Base-by-base conservation (phyloP, 2,888 invertebrate genomes). In the Drosophila mimetica region DNA sequence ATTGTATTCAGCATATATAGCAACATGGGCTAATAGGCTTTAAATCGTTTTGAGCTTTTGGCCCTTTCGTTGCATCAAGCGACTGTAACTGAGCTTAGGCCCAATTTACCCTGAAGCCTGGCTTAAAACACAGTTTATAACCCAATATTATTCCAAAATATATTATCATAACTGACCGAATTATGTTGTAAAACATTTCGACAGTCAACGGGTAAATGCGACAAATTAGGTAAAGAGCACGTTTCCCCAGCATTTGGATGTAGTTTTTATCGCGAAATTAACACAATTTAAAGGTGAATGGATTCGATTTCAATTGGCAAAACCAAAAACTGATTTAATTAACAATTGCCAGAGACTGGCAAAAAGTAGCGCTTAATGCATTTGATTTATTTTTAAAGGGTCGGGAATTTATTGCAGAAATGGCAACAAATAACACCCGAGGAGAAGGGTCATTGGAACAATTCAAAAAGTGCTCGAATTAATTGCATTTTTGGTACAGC, bases 391-490 rank as follows among this genome's bases (percentile, higher is more conserved):
- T 63, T 37, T 72, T 63, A 54, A 71, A 72, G 59, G 72, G 59
- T 13, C 16, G 20, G 46, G 48, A 75, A 86, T 86, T 86, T 83
- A 88, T 88, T 71, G 53, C 71, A 44, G 39, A 54, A 67, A 47
- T 58, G 78, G 51, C 61, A 60, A 74, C 71, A 74, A 79, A 76
- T 53, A 74, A 51, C 28, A 52, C 11, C 11, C 37, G 20, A 7
- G 22, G 20, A 36, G 20, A 18, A 18, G 46, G 64, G 65, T 73
- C 74, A 61, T 69, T 70, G 71, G 54, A 76, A 74, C 76, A 71
- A 74, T 76, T 84, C 58, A 74, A 78, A 76, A 79, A 83, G 73
- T 79, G 71, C 76, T 80, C 65, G 78, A 86, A 82, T 83, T 88
- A 84, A 84, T 84, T 84, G 83, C 83, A 79, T 82, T 88, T 86